Conservation (phyloP, 37 sponge, comb jelly and placozoan genomes). For the Theonella swinhoei region DNA sequence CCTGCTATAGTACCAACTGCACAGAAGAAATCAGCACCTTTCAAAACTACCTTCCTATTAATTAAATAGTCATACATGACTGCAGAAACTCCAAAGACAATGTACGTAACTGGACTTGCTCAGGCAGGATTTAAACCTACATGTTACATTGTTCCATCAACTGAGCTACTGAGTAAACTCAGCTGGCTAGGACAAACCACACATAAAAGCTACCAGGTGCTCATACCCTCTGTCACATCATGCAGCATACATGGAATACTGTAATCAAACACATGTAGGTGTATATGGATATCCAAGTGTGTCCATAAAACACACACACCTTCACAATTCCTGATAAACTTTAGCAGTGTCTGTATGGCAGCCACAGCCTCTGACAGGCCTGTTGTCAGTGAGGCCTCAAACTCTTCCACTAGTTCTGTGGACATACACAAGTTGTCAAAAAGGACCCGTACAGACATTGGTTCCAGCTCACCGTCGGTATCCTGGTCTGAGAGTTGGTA, state of each 20-base stretch:
- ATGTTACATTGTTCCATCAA: too few relatives aligned
- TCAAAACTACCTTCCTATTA: background rate
- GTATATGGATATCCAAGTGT: background rate
- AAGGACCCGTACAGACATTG: background rate
- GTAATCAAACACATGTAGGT: too few relatives aligned
- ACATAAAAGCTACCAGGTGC: too few relatives aligned
- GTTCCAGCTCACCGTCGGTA: background rate
- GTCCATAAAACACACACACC: too few relatives aligned
- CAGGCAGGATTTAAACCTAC: too few relatives aligned
- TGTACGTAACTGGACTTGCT: too few relatives aligned
- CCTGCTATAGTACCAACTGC: slow-evolving; percentile 79
- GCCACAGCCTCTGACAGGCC: slow-evolving; percentile 76
- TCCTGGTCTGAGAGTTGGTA: background rate
- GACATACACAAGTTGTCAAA: too few relatives aligned
- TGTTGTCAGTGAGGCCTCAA: slow-evolving; percentile 19
- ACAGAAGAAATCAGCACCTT: background rate
- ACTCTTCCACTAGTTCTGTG: slow-evolving; percentile 51
- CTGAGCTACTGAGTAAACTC: too few relatives aligned
- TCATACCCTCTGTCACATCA: too few relatives aligned
- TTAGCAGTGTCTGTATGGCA: slow-evolving; percentile 78
- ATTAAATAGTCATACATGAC: background rate
- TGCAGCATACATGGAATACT: too few relatives aligned
- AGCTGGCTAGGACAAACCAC: too few relatives aligned
- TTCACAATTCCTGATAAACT: slow-evolving; percentile 72
- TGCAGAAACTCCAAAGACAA: too few relatives aligned